Percentiles rank a stretch among this genome's conserved stretches.
phyloP scores from a whole-genome alignment of 2,888 invertebrate species.

The Hartigia nigra region DNA sequence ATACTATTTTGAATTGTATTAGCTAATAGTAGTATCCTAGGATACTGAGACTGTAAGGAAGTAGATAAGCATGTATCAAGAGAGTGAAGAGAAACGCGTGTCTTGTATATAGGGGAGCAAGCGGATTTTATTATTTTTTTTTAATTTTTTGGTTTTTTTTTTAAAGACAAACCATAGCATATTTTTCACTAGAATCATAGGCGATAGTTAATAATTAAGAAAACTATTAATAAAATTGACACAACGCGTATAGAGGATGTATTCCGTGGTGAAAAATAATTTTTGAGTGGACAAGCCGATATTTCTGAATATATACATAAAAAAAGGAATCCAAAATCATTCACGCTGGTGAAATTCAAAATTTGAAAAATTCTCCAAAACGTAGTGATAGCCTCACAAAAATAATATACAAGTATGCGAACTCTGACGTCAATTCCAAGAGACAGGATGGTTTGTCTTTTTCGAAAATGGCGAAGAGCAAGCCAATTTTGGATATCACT shows the following conservation, averaged over 20 bases:
- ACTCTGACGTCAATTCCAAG: not conserved
- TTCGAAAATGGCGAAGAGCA: too few relatives aligned
- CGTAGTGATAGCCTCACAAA: too few relatives aligned
- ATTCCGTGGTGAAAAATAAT: not conserved
- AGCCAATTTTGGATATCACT: too few relatives aligned
- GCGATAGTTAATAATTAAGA: not conserved
- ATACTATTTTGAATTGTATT: not conserved
- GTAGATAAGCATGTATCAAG: not conserved
- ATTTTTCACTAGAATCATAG: not conserved
- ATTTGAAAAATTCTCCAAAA: not conserved
- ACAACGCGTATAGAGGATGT: not conserved
- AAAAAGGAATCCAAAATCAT: not conserved
- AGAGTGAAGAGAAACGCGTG: not conserved
- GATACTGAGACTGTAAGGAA: not conserved
- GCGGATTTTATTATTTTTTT: not conserved
- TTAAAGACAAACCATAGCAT: not conserved
- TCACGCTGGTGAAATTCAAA: not conserved
- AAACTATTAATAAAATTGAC: not conserved
- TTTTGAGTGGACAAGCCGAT: not conserved
- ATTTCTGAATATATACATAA: not conserved
- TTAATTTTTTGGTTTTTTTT: not conserved
- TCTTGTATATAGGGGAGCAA: not conserved
- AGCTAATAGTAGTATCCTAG: not conserved
- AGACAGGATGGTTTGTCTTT: too few relatives aligned
- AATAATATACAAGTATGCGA: not conserved